Percentiles rank a stretch among this genome's conserved stretches.
These are phyloP conservation scores for Serrognathus titanus DNA, from an alignment of 2,888 invertebrate species.

Conservation along the genomic window DNA sequence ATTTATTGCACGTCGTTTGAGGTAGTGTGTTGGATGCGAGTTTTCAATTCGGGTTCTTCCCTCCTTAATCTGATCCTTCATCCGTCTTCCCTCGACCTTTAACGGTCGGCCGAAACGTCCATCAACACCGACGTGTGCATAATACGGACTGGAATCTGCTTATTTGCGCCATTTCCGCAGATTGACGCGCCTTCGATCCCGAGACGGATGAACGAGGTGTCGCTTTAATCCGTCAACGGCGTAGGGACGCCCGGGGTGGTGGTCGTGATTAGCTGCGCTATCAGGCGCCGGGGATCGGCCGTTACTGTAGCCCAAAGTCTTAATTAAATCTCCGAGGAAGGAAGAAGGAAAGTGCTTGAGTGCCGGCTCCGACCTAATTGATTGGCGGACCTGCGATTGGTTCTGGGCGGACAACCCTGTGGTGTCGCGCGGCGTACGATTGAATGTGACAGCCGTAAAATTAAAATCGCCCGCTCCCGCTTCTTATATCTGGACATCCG, in stretches of 20 bases:
- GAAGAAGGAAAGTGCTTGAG: constrained; percentile 35
- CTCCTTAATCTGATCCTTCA: too few species aligned
- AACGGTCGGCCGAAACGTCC: neutral
- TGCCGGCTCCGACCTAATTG: constrained; percentile 40
- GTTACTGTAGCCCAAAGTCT: constrained; percentile 39
- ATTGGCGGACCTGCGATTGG: constrained; percentile 40
- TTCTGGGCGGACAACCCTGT: constrained; percentile 19
- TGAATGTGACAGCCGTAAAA: constrained; percentile 43
- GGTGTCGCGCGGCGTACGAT: constrained; percentile 12
- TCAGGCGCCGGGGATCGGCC: constrained; percentile 37
- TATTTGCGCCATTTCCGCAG: too few species aligned
- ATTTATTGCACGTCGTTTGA: too few species aligned
- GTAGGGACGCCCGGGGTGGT: constrained; percentile 16
- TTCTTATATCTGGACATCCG: constrained; percentile 35
- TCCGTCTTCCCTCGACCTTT: too few species aligned
- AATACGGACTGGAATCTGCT: neutral
- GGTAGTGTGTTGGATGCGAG: too few species aligned
- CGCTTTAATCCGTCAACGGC: constrained; percentile 30
- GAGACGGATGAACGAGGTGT: constrained; percentile 22
- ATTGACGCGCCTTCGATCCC: too few species aligned
- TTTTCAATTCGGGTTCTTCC: too few species aligned
- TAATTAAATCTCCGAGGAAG: constrained; percentile 43
- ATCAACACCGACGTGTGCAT: neutral
- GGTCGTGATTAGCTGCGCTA: constrained; percentile 39
- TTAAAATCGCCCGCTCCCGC: constrained; percentile 39